Evolutionary conservation across 2,113 vertebrate species (phyloP).

Genomic region (Eclectus roratus): DNA sequence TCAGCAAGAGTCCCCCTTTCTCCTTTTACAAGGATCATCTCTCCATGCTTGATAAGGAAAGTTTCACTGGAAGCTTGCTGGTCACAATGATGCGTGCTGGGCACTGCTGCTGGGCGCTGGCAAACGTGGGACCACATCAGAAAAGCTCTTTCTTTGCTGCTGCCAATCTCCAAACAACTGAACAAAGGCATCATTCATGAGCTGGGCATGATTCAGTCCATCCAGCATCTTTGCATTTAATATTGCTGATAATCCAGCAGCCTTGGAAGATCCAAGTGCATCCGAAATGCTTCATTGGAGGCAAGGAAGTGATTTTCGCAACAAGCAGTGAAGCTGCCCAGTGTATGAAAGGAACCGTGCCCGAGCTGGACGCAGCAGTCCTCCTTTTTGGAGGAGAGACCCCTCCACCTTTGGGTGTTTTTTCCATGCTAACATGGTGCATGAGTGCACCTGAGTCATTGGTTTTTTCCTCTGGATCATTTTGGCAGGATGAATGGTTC

Average conservation of each 20-base stretch:
- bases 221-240: neutral
- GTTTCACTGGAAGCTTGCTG: neutral
- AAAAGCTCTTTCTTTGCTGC: constrained; percentile 9
- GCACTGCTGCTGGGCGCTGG: neutral
- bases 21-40: neutral
- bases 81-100: neutral
- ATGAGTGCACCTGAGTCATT: neutral
- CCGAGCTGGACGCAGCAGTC: fast-evolving
- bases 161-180: neutral
- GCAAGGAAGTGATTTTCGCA: neutral
- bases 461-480: neutral
- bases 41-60: neutral
- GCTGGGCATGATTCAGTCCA: constrained; percentile 2
- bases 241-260: neutral
- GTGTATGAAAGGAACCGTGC: neutral
- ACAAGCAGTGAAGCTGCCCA: neutral
- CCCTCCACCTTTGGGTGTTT: neutral
- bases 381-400: neutral
- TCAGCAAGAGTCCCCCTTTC: neutral
- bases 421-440: neutral
- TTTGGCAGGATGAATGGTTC: neutral
- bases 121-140: neutral
- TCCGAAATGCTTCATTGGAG: neutral
- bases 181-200: constrained; percentile 1
- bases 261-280: neutral